Base-by-base conservation (phyloP, 2,113 vertebrate genomes). In the Crocuta crocuta region DNA sequence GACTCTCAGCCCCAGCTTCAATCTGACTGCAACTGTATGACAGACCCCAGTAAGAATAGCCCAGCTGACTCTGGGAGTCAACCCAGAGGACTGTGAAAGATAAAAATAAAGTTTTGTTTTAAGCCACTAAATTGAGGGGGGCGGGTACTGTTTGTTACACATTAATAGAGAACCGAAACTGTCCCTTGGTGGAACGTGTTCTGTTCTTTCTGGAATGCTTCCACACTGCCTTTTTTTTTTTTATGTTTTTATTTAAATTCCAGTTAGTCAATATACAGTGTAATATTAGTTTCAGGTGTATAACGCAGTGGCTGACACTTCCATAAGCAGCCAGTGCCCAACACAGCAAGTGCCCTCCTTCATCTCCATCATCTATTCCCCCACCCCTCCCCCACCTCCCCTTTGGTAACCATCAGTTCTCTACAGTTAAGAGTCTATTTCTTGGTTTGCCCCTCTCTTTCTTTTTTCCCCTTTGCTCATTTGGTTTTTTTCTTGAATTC, bases 151-250 rank as follows among this genome's bases (percentile, higher is more conserved):
- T 88, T 87, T 80, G 48, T 94, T 92, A 63, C 21, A 80, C 3
- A 71, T 33, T 87, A 91, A 91, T n/a, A 48, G 50, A 55, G 66
- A 81, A 65, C 31, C 2, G 11, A 94, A 86, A 89, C 9, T 83
- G 28, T 28, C 26, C 53, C 61, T 88, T 89, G 68, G 86, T 76
- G 58, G 66, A 35, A 61, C 28, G 12, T 55, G 39, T 70, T 74
- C 74, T 83, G 12, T 28, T 91, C 17, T 94, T 79, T 61, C 66
- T 86, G 90, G 93, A 95, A 87, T 91, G 26, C 10, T 78, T 8
- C 13, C 53, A 1, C 6, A 12, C 50, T 87, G 74, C 91, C 55
- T 63, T 83, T 4, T 53, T 12, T 81, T 76, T 76, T 48, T 23
- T 58, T 28, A 7, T 35, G 12, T 31, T 76, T 76, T 76, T 31